Base-by-base conservation (phyloP, 2,797 vertebrate species). In the Tokudaia tokunoshimensis region DNA sequence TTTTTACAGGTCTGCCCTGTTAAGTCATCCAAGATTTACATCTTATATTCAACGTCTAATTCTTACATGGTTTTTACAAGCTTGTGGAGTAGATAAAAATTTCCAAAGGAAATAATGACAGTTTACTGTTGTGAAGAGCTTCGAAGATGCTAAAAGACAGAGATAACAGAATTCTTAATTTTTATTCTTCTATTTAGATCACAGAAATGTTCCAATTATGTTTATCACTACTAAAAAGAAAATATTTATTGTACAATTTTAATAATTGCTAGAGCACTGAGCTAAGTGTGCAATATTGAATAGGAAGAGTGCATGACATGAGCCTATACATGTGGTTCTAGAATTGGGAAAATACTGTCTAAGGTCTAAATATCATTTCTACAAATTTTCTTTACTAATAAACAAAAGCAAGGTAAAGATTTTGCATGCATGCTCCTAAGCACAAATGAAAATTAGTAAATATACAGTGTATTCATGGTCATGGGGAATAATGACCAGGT, bases 201-300 rank as follows among this genome's bases (percentile, higher is more conserved):
- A 41, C 59, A 29, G 91, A 91, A 85, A 57, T 19, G 2, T 0
- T 52, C 34, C 44, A 50, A 4, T 92, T 94, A 29, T 19, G 0
- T 59, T 89, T 87, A 24, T 89, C 13, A 61, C 3, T n/a, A 44
- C 89, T 92, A 70, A 50, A 44, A 82, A 92, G 78, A 79, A 31
- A 80, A 37, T 26, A n/a, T 65, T 88, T 91, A 72, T 59, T 81
- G 93, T 20, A 44, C 3, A 3, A 34, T 41, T 79, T 80, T 75
- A 76, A 87, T 83, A 90, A 59, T 70, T 81, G 31, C 26, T 76
- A 65, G 44, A 81, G 59, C 92, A 75, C 72, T 65, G 76, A 91
- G 41, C 22, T 34, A 83, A 57, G 31, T n/a, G 41, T 67, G 2
- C 31, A 83, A 63, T 31, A 6, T 50, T 84, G 26, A 24, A 57